Evolutionary conservation across 2,797 vertebrate species (phyloP).

Genomic region (Chiloscyllium punctatum): DNA sequence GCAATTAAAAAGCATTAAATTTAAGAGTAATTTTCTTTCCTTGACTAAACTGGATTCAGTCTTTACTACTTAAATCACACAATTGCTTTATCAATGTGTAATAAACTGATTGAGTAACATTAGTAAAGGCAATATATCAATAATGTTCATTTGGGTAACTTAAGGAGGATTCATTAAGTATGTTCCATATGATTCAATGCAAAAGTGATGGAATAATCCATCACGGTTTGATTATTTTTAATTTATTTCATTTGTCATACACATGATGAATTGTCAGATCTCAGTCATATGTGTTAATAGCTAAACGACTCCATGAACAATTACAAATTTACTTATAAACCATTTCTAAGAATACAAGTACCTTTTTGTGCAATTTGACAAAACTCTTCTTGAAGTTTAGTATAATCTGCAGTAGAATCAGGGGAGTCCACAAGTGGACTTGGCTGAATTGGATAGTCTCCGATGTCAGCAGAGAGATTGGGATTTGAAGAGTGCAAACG

Average conservation of each 20-base stretch:
- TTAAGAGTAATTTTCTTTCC: neutral
- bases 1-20: too few relatives aligned
- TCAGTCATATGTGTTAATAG: neutral
- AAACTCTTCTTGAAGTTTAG: slow-evolving; percentile 96
- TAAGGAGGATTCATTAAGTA: neutral
- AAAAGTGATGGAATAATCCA: neutral
- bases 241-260: neutral
- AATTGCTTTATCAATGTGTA: neutral
- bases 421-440: slow-evolving; percentile 73
- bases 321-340: neutral
- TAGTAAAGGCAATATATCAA: neutral
- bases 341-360: slow-evolving; percentile 46
- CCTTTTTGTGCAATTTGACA: slow-evolving; percentile 96
- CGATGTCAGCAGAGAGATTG: slow-evolving; percentile 88
- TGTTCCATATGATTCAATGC: neutral
- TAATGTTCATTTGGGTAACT: neutral
- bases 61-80: neutral
- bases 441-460: slow-evolving; percentile 77
- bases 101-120: neutral
- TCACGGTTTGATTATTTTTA: neutral
- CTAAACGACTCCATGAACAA: neutral
- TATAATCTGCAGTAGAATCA: slow-evolving; percentile 82
- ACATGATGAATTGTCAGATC: neutral
- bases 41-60: neutral
- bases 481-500: slow-evolving; percentile 96